Base-by-base conservation (phyloP, 2,888 invertebrate species). In the Ochropacha duplaris region DNA sequence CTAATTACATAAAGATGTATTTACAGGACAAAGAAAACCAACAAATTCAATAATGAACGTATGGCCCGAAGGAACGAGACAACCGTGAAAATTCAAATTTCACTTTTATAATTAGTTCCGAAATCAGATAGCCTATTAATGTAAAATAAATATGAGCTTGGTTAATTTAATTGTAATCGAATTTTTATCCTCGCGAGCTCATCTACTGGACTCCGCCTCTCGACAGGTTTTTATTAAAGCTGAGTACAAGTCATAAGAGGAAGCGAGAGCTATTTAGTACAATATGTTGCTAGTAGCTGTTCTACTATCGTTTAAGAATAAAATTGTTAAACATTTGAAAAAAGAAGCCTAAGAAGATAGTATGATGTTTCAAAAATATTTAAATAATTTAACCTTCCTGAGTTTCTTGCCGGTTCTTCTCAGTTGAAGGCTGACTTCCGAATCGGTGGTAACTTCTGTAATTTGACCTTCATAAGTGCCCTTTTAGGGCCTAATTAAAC, bases 121-220 rank as follows among this genome's bases (percentile, higher is more conserved):
- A 74, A 79, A 79, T 83, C 79, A 72, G 77, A 79, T 80, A 73
- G 65, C 66, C 66, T 72, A 74, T 78, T 86, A 86, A 88, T 82
- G 82, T 84, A 87, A 87, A 88, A 90, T 90, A 90, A 91, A 91
- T 87, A 91, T 76, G 77, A 81, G 79, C 79, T 71, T 70, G 81
- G 83, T 88, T 89, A 91, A 90, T 90, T 89, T 89, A 90, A 90
- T 90, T 90, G 88, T 91, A 91, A 92, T 91, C 87, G 90, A 90
- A 87, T 88, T 90, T 89, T 91, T 90, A 92, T 91, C 90, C 88
- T 76, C 74, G 83, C 78, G 79, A 78, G 78, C 86, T 86, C 89
- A 90, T 90, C 90, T 83, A 77, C 78, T 65, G 69, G 61, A 76
- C 70, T 72, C 83, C 90, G 90, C 90, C 91, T 79, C 76, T 71